phyloP scores from a whole-genome alignment of 1,140 invertebrate genomes.

The Carcinoscorpius rotundicauda region DNA sequence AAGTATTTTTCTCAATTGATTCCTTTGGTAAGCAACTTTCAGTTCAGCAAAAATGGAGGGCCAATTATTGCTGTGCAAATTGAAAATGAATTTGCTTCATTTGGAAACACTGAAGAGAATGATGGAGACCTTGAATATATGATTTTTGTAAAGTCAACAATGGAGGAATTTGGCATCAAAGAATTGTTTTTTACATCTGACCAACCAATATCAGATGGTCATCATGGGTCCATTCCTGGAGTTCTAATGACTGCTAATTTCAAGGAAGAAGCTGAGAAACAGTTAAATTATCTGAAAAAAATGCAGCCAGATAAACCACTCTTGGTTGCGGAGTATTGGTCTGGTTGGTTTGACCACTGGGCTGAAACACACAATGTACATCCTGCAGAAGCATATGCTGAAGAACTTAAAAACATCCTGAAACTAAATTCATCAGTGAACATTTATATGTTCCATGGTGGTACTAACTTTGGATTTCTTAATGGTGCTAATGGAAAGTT shows the following conservation, averaged over 20 bases:
- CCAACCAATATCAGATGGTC: background rate
- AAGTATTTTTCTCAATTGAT: slow-evolving; percentile 31
- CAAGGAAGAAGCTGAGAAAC: slow-evolving; percentile 6
- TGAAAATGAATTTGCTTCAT: slow-evolving; percentile 25
- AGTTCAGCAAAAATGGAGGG: slow-evolving; percentile 32
- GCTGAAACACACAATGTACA: slow-evolving; percentile 22
- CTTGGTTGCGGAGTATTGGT: slow-evolving; percentile 33
- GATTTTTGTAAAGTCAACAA: background rate
- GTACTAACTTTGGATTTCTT: slow-evolving; percentile 20
- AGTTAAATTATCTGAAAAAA: slow-evolving; percentile 17
- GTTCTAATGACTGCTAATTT: slow-evolving; percentile 11
- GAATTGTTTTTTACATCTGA: slow-evolving; percentile 16
- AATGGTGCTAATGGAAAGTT: slow-evolving; percentile 16
- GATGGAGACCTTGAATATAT: slow-evolving; percentile 4
- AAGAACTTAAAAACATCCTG: slow-evolving; percentile 24
- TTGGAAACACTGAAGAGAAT: slow-evolving; percentile 1
- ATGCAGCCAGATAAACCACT: slow-evolving; percentile 28
- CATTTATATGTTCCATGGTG: slow-evolving; percentile 26
- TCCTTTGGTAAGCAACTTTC: slow-evolving; percentile 28
- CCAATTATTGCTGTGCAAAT: slow-evolving; percentile 33
- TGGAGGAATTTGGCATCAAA: slow-evolving; percentile 3
- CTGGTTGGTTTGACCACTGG: slow-evolving; percentile 33
- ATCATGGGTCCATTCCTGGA: background rate
- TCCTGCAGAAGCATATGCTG: slow-evolving; percentile 7
- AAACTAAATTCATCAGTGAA: slow-evolving; percentile 28